Evolutionary conservation across 2,888 invertebrate genomes (phyloP).

Genomic region (Sphaerophoria taeniata): DNA sequence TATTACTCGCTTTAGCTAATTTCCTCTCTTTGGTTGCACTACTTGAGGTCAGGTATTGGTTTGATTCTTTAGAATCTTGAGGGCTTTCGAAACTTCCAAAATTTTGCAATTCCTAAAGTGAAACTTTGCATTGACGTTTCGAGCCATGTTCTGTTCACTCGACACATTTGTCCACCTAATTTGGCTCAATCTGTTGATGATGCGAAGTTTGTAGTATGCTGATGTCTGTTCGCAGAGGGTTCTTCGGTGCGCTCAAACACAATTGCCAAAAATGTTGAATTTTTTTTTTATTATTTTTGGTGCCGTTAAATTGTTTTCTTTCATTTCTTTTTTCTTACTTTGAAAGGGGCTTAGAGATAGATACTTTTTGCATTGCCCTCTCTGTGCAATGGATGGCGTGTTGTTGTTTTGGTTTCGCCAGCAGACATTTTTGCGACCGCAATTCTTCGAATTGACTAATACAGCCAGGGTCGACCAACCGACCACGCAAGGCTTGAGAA

Average conservation of each 20-base stretch:
- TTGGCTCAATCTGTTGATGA: neutral
- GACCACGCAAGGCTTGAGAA: conserved; percentile 38
- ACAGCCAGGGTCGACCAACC: neutral
- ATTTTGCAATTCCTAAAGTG: too few relatives aligned
- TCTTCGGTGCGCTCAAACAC: conserved; percentile 33
- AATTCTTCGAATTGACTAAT: conserved; percentile 74
- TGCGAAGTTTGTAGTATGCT: conserved; percentile 51
- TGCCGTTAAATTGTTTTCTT: conserved; percentile 45
- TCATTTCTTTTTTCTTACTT: conserved; percentile 22
- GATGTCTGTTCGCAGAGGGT: conserved; percentile 64
- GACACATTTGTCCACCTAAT: neutral
- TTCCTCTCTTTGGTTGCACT: conserved; percentile 52
- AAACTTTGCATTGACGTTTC: too few relatives aligned
- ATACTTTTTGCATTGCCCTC: conserved; percentile 61
- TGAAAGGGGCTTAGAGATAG: conserved; percentile 37
- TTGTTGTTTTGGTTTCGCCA: conserved; percentile 51
- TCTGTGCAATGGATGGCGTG: conserved; percentile 58
- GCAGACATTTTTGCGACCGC: conserved; percentile 75
- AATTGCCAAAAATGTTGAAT: conserved; percentile 56
- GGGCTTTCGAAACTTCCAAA: too few relatives aligned
- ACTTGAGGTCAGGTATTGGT: neutral
- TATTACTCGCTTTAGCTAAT: conserved; percentile 66
- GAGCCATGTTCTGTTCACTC: too few relatives aligned
- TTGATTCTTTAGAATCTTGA: neutral
- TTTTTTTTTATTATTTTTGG: conserved; percentile 58